These are phyloP conservation scores for Orcinus orca DNA, from an alignment of 2,113 vertebrate species.

Conservation along the genomic window DNA sequence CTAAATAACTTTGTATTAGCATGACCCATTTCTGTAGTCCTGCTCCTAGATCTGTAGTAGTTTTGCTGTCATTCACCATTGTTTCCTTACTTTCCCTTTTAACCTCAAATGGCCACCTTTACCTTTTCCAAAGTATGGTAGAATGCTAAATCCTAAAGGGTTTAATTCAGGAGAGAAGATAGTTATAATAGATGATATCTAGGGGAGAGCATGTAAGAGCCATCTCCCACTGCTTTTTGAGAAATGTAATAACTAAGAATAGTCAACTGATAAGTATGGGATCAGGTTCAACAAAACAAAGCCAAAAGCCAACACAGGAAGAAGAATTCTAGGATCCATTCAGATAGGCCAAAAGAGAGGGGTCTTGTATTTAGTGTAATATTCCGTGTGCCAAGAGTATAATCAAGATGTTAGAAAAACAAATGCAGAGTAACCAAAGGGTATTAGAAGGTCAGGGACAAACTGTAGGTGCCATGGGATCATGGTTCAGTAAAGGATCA, in stretches of 20 bases:
- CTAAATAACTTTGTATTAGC: not conserved
- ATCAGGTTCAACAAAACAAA: not conserved
- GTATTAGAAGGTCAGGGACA: not conserved
- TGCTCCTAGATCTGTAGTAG: not conserved
- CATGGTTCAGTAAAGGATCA: not conserved
- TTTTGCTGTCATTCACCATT: conserved; percentile 15
- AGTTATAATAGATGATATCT: not conserved
- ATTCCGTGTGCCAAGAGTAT: not conserved
- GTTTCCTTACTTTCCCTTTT: not conserved
- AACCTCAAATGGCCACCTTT: not conserved
- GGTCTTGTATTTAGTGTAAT: not conserved
- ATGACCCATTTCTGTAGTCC: not conserved
- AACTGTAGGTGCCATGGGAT: not conserved
- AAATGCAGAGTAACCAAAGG: not conserved
- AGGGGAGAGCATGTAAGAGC: not conserved
- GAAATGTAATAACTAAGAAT: not conserved
- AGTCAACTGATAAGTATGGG: not conserved
- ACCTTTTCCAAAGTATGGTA: not conserved
- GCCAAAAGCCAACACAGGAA: not conserved
- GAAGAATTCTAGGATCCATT: not conserved
- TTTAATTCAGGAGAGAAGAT: not conserved
- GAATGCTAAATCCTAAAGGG: not conserved
- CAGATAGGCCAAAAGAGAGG: not conserved
- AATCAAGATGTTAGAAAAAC: not conserved
- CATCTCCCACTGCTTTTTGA: not conserved